Conservation (phyloP, 2,888 invertebrate species). For the Heliconius ismenius region DNA sequence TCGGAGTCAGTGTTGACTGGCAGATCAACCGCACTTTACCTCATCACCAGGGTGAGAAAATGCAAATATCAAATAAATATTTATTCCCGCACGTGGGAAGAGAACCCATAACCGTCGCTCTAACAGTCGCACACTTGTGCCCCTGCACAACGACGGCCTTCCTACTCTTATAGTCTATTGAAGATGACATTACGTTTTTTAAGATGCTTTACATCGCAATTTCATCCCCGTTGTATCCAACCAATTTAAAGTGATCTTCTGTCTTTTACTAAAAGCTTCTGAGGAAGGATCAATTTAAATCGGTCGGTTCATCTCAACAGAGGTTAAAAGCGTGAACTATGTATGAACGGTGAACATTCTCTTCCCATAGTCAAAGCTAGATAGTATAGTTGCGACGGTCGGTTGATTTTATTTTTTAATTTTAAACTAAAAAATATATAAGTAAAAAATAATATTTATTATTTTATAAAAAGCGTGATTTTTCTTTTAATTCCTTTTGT, state of each 20-base stretch:
- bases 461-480: background rate
- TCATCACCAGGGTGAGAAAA: too few species aligned
- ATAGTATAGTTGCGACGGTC: constrained; percentile 36
- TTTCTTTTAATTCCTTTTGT: background rate
- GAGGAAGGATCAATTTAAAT: constrained; percentile 49
- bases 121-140: too few species aligned
- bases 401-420: constrained; percentile 19
- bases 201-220: constrained; percentile 24
- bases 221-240: constrained; percentile 29
- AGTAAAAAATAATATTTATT: background rate
- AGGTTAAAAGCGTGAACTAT: constrained; percentile 66
- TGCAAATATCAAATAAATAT: too few species aligned
- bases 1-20: too few species aligned
- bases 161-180: background rate
- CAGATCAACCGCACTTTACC: too few species aligned
- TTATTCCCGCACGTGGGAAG: too few species aligned
- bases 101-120: too few species aligned
- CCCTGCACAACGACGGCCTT: too few species aligned
- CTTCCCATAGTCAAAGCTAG: constrained; percentile 45
- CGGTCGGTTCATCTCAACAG: constrained; percentile 55
- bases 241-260: constrained; percentile 40
- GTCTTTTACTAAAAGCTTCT: constrained; percentile 42
- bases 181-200: constrained; percentile 22
- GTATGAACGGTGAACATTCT: constrained; percentile 65
- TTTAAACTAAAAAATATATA: constrained; percentile 16